phyloP scores from a whole-genome alignment of 2,113 vertebrate genomes.

The Andinoacara biseriatus region DNA sequence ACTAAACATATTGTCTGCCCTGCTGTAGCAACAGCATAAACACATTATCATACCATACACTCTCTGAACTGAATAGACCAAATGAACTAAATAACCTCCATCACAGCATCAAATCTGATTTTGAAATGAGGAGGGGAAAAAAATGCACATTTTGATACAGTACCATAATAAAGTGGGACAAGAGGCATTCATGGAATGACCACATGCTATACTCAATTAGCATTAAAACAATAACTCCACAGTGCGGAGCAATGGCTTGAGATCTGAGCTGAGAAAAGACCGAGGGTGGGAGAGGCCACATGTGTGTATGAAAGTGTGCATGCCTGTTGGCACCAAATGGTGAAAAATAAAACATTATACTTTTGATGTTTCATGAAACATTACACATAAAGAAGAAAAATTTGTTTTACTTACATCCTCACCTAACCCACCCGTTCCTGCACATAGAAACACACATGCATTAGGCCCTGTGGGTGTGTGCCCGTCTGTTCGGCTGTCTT shows the following conservation, averaged over 20 bases:
- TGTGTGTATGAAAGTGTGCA: slow-evolving; percentile 2
- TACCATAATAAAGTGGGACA: slow-evolving; percentile 43
- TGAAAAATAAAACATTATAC: not conserved
- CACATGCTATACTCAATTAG: slow-evolving; percentile 68
- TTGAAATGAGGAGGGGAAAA: slow-evolving; percentile 36
- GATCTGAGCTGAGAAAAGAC: slow-evolving; percentile 39
- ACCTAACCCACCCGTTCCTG: not conserved
- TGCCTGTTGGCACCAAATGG: not conserved
- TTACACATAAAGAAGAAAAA: slow-evolving; percentile 9
- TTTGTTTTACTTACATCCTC: not conserved
- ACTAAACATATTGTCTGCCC: slow-evolving; percentile 4
- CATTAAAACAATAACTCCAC: slow-evolving; percentile 71
- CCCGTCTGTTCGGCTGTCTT: not conserved
- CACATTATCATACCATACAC: slow-evolving; percentile 48
- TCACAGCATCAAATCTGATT: slow-evolving; percentile 60
- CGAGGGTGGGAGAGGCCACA: not conserved
- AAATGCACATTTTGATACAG: slow-evolving; percentile 57
- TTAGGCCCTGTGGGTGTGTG: not conserved
- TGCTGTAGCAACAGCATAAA: slow-evolving; percentile 23
- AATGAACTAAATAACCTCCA: slow-evolving; percentile 40
- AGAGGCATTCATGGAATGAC: slow-evolving; percentile 66
- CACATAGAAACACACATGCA: not conserved
- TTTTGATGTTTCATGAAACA: slow-evolving; percentile 29
- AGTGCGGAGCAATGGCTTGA: slow-evolving; percentile 47
- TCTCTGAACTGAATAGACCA: slow-evolving; percentile 21